These are phyloP conservation scores for Oryzias melastigma DNA, from an alignment of 2,113 vertebrate genomes.

Conservation along the genomic window DNA sequence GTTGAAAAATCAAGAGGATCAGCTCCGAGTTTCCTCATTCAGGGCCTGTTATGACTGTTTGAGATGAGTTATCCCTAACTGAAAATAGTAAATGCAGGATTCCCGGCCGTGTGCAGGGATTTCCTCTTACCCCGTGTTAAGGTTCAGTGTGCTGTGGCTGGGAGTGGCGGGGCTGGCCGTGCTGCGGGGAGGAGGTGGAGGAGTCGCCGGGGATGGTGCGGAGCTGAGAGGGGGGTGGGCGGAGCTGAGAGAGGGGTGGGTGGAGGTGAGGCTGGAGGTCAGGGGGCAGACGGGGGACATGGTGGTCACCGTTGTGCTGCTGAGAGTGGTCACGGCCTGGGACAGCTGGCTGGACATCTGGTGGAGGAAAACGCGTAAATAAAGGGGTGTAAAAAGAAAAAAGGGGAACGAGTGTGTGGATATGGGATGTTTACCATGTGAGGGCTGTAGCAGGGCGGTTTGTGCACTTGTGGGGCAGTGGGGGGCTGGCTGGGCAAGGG, in stretches of 20 bases:
- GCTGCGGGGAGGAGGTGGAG: slow-evolving; percentile 85
- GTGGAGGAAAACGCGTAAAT: slow-evolving; percentile 1
- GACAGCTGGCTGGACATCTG: slow-evolving; percentile 81
- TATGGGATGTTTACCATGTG: slow-evolving; percentile 69
- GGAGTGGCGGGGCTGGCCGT: slow-evolving; percentile 87
- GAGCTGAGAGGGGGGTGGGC: slow-evolving; percentile 80
- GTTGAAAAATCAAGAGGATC: neutral
- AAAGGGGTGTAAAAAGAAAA: neutral
- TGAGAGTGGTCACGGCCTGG: slow-evolving; percentile 87
- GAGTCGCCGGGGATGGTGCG: slow-evolving; percentile 82
- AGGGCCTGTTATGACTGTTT: neutral
- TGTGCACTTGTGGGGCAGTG: slow-evolving; percentile 71
- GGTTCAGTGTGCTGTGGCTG: slow-evolving; percentile 85
- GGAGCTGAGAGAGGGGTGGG: slow-evolving; percentile 80
- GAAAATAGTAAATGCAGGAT: neutral
- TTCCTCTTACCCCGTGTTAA: slow-evolving; percentile 85
- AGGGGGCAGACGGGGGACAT: slow-evolving; percentile 85
- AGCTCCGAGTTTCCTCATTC: neutral
- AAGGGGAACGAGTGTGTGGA: neutral
- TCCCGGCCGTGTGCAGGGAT: neutral
- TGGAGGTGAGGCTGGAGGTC: slow-evolving; percentile 82
- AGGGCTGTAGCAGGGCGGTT: slow-evolving; percentile 84
- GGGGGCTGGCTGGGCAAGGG: slow-evolving; percentile 83
- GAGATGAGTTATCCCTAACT: neutral
- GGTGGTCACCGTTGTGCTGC: slow-evolving; percentile 89